These are phyloP conservation scores for Pectinophora gossypiella DNA, from an alignment of 1,140 invertebrate genomes.

Conservation along the genomic window DNA sequence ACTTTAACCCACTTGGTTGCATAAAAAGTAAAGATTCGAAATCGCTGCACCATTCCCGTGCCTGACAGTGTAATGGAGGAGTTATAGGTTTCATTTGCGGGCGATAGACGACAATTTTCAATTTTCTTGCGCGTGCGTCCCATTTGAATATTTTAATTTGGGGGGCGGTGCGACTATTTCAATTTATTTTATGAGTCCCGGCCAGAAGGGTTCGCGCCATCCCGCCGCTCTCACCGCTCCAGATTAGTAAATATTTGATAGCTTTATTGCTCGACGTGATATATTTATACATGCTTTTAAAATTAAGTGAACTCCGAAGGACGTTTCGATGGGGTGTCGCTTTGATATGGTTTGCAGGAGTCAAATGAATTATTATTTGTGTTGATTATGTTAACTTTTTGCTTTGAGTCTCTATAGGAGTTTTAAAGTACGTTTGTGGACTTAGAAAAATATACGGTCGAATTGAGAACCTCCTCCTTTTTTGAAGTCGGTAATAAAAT, in stretches of 20 bases:
- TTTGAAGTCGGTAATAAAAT: no score
- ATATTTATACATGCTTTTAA: conserved; percentile 56
- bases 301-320: conserved; percentile 28
- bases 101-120: conserved; percentile 75
- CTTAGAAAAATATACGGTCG: no score
- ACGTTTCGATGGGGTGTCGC: not conserved
- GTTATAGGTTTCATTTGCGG: conserved; percentile 75
- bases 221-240: conserved; percentile 57
- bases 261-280: conserved; percentile 67
- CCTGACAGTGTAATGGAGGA: conserved; percentile 53
- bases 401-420: no score
- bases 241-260: conserved; percentile 75
- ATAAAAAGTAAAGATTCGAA: no score
- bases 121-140: conserved; percentile 75
- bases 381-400: no score
- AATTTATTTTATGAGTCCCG: conserved; percentile 73
- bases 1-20: no score
- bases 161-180: conserved; percentile 73
- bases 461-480: no score
- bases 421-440: no score
- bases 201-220: conserved; percentile 64
- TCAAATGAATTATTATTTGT: not conserved
- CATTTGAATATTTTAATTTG: conserved; percentile 76
- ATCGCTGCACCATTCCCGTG: conserved; percentile 32
- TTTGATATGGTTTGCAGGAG: not conserved